Conservation (phyloP, 2,888 invertebrate genomes). For the Cybosia mesomella region DNA sequence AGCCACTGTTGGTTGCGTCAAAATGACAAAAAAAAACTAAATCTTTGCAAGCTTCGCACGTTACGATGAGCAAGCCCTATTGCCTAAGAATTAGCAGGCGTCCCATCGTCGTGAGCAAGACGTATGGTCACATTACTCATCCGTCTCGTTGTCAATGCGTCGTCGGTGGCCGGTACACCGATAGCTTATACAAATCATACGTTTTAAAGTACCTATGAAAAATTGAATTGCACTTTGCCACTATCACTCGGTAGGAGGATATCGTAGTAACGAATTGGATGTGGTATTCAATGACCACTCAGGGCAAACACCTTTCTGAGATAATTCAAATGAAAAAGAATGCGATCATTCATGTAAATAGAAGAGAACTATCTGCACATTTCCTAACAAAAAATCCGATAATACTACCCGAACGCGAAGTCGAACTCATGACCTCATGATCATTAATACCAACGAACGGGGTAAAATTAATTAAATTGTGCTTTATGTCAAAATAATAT, state of each 20-base stretch:
- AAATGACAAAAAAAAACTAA: no score
- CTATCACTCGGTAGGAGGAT: constrained; percentile 35
- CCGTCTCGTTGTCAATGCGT: constrained; percentile 41
- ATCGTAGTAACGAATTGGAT: constrained; percentile 26
- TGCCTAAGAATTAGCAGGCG: constrained; percentile 11
- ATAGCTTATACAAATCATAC: constrained; percentile 42
- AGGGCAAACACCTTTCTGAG: no score
- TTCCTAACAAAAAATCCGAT: no score
- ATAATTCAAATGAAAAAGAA: no score
- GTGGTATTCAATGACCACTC: constrained; percentile 17
- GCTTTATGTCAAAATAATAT: no score
- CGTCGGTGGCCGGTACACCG: constrained; percentile 47
- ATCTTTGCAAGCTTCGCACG: neutral
- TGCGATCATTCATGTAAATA: no score
- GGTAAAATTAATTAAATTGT: no score
- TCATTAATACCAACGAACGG: no score
- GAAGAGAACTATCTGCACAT: no score
- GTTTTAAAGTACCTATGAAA: constrained; percentile 47
- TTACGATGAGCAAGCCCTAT: neutral
- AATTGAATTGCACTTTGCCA: constrained; percentile 51
- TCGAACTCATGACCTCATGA: no score
- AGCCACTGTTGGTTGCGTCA: no score
- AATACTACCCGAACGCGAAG: no score
- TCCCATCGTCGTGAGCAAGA: constrained; percentile 15
- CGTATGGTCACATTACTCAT: constrained; percentile 27